These are phyloP conservation scores for Gambusia yucatana DNA, from an alignment of 2,797 vertebrate genomes.

Conservation along the genomic window DNA sequence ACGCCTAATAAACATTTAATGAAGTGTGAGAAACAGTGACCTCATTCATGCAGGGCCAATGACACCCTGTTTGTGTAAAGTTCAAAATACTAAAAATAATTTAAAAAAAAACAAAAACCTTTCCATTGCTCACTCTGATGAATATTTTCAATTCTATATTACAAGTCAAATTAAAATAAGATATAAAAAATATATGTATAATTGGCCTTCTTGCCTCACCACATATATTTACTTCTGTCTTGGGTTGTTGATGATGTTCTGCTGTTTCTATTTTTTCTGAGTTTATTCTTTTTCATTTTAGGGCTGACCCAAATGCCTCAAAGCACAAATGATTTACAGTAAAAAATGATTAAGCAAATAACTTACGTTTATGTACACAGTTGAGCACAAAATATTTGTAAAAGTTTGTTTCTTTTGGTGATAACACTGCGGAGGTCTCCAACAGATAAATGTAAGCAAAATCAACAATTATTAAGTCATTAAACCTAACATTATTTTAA, in stretches of 20 bases:
- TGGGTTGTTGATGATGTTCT: not conserved
- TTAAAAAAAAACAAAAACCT: not conserved
- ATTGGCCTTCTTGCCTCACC: too few relatives aligned
- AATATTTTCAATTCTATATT: not conserved
- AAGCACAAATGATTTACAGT: not conserved
- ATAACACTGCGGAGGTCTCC: not conserved
- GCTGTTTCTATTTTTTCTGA: not conserved
- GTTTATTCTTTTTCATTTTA: not conserved
- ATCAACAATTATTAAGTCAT: not conserved
- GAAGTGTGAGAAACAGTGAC: slow-evolving; percentile 40
- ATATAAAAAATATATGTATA: too few relatives aligned
- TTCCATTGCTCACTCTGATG: not conserved
- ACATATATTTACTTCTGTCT: not conserved
- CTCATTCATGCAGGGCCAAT: slow-evolving; percentile 40
- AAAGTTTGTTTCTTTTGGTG: too few relatives aligned
- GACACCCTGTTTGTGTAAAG: slow-evolving; percentile 4
- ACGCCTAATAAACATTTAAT: slow-evolving; percentile 67
- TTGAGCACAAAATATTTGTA: not conserved
- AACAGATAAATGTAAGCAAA: not conserved
- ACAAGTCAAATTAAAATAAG: not conserved
- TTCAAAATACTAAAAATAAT: not conserved
- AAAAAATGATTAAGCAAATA: not conserved
- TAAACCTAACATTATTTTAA: not conserved
- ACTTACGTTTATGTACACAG: not conserved
- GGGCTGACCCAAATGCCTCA: not conserved